Evolutionary conservation across 1,140 invertebrate species (phyloP).

Genomic region (Pomacea maculata): DNA sequence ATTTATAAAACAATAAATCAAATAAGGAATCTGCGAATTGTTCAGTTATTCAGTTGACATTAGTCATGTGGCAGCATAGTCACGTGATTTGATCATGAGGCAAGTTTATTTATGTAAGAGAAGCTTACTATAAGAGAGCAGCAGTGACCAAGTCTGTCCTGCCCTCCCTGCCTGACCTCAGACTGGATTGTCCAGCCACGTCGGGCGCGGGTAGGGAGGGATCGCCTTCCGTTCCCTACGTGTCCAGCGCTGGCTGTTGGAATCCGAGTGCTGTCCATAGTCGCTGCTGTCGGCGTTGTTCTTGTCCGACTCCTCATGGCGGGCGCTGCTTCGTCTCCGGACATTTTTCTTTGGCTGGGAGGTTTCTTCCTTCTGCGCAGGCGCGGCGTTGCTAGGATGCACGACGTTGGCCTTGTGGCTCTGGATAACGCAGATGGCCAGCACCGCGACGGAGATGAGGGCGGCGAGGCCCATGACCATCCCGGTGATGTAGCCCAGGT

Average conservation of each 20-base stretch:
- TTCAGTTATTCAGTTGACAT: too few relatives aligned
- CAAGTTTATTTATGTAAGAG: too few relatives aligned
- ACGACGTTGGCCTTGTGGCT: not conserved
- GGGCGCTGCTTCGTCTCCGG: not conserved
- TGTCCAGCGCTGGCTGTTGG: not conserved
- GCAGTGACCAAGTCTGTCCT: too few relatives aligned
- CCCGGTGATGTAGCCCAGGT: slow-evolving; percentile 16
- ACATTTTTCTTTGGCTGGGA: not conserved
- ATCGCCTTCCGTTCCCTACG: not conserved
- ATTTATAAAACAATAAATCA: too few relatives aligned
- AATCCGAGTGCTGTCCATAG: not conserved
- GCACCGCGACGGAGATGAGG: not conserved
- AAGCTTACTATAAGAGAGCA: too few relatives aligned
- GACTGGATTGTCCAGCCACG: slow-evolving; percentile 1
- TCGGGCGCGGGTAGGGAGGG: not conserved
- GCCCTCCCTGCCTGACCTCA: too few relatives aligned
- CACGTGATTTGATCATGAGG: too few relatives aligned
- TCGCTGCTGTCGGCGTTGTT: not conserved
- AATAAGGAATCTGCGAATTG: too few relatives aligned
- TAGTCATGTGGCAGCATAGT: too few relatives aligned
- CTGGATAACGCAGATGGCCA: slow-evolving; percentile 19
- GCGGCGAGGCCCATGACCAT: slow-evolving; percentile 6
- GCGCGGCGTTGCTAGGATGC: not conserved
- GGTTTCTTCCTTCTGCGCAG: not conserved
- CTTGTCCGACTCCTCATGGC: not conserved